Evolutionary conservation across 2,888 invertebrate genomes (phyloP).

Genomic region (Eupithecia inturbata): DNA sequence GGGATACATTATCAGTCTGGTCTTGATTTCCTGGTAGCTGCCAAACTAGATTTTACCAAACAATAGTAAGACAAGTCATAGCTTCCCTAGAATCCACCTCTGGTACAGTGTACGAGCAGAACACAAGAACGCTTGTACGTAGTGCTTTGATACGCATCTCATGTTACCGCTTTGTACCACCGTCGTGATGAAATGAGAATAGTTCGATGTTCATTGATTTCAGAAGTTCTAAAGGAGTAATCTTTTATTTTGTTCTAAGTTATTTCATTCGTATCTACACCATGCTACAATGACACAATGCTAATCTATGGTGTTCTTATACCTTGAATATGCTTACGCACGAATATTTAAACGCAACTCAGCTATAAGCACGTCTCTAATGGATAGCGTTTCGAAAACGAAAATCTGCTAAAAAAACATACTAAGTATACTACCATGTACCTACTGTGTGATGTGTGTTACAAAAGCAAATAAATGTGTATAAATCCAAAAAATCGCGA

Average conservation of each 20-base stretch:
- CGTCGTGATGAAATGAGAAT: slow-evolving; percentile 43
- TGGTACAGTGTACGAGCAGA: slow-evolving; percentile 16
- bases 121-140: slow-evolving; percentile 18
- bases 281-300: no score
- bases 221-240: slow-evolving; percentile 10
- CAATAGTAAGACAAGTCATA: not conserved
- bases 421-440: no score
- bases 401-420: no score
- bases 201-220: slow-evolving; percentile 42
- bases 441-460: no score
- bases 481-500: no score
- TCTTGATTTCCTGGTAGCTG: not conserved
- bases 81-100: slow-evolving; percentile 12
- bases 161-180: slow-evolving; percentile 42
- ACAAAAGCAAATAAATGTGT: no score
- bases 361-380: no score
- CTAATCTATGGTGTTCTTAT: no score
- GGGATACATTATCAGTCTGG: not conserved
- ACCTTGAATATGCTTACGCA: no score
- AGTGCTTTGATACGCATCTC: slow-evolving; percentile 43
- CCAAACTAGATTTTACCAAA: not conserved
- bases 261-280: no score
- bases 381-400: no score
- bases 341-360: no score
- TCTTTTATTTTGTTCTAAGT: not conserved